phyloP scores from a whole-genome alignment of 2,888 invertebrate genomes.

The Cyclophora punctaria region DNA sequence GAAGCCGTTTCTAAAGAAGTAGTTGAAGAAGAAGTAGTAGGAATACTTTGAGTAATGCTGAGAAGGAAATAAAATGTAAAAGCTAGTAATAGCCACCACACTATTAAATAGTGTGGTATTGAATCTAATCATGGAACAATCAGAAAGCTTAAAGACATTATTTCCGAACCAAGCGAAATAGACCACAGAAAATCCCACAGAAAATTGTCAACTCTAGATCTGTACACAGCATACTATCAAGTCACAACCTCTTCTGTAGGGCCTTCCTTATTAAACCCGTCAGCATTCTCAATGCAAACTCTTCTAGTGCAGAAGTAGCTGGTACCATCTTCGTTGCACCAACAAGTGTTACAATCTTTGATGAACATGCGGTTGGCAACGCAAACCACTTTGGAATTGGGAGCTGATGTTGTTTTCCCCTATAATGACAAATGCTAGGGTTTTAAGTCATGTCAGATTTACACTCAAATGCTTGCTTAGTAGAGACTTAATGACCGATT shows the following conservation, averaged over 20 bases:
- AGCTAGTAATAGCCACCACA: too few species aligned
- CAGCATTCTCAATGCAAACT: constrained; percentile 49
- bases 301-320: constrained; percentile 65
- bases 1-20: too few species aligned
- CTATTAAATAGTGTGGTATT: too few species aligned
- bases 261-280: constrained; percentile 33
- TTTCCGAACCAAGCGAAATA: neutral
- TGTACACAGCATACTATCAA: constrained; percentile 6
- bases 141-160: too few species aligned
- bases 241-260: constrained; percentile 35
- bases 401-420: constrained; percentile 17
- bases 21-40: too few species aligned
- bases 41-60: too few species aligned
- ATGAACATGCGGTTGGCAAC: constrained; percentile 63
- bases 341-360: constrained; percentile 67
- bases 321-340: constrained; percentile 68
- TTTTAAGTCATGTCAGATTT: too few species aligned
- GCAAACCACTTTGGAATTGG: constrained; percentile 42
- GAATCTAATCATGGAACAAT: too few species aligned
- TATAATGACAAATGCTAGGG: neutral
- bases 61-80: too few species aligned
- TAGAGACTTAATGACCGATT: too few species aligned
- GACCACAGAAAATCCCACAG: neutral
- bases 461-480: too few species aligned
- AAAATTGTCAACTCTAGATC: constrained; percentile 1